Conservation (phyloP, 2,888 invertebrate species). For the Plebejus anna region DNA sequence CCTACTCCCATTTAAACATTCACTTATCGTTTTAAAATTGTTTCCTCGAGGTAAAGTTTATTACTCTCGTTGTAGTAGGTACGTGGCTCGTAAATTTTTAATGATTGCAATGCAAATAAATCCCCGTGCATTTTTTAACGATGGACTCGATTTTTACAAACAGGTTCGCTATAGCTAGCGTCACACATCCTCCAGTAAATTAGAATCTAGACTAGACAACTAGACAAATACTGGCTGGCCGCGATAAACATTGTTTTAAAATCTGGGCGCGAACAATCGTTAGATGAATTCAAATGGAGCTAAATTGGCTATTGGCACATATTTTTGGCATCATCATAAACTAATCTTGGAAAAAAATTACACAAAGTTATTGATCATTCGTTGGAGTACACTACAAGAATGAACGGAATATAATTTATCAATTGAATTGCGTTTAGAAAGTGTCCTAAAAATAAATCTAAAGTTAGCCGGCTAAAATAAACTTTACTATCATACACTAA, state of each 20-base stretch:
- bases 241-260: not conserved
- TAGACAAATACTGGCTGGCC: not conserved
- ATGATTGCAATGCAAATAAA: conserved; percentile 14
- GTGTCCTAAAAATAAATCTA: too few relatives aligned
- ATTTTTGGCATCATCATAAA: too few relatives aligned
- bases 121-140: conserved; percentile 31
- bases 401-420: too few relatives aligned
- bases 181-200: not conserved
- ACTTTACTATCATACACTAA: too few relatives aligned
- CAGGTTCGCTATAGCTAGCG: not conserved
- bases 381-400: too few relatives aligned
- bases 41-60: conserved; percentile 14
- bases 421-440: too few relatives aligned
- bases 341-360: too few relatives aligned
- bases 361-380: too few relatives aligned
- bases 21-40: conserved; percentile 14
- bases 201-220: not conserved
- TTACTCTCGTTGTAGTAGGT: not conserved
- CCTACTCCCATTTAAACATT: conserved; percentile 3
- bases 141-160: conserved; percentile 26
- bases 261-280: not conserved
- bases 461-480: too few relatives aligned
- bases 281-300: too few relatives aligned
- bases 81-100: not conserved
- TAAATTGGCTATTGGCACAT: too few relatives aligned